Evolutionary conservation across 1,140 invertebrate species (phyloP), one percentile per base, ranked within the genome.

Genomic region (Meloidogyne chitwoodi): DNA sequence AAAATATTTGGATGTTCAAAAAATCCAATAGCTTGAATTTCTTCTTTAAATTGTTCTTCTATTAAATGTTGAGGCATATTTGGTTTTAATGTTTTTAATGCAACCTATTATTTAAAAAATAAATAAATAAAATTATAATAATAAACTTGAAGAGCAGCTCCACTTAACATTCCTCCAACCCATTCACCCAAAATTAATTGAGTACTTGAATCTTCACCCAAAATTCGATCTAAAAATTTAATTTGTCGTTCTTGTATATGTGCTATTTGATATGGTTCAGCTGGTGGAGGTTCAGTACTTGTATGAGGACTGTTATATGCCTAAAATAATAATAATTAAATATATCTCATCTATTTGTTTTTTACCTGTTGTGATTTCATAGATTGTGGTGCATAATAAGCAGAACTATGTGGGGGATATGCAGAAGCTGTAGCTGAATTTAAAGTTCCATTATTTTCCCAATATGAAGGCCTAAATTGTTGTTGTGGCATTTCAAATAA

Each of bases 1-100:
- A 93, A 92, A 71, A 96, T 92, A 88, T 95, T 93, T 0, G 91
- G 91, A 85, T 95, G 93, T 77, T 93, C 92, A 29, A 96, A 88
- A 8, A 92, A 92, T 1, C 93, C 93, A 83, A 96, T 89, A 66
- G 94, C 93, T 81, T 92, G 91, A 0, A 95, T 92, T 88, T 96
- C 94, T 65, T 93, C 91, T 84, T 93, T 92, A 87, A 96, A 95
- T 84, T 94, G 93, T 56, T 79, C 83, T 14, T 38, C 38, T 48
- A 81, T 85, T 92, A 90, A 88, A 93, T 95, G 88, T 11, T n/a
- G 48, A n/a, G 76, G 76, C 5, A 69, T 48, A 27, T 70, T 70
- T 44, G 71, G 31, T 34, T 82, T 80, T 24, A 83, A 61, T 16
- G 77, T 70, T 63, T 81, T 66, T n/a, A 81, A 38, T 19, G 66